Evolutionary conservation across 2,113 vertebrate species (phyloP).

Genomic region (Empidonax traillii): DNA sequence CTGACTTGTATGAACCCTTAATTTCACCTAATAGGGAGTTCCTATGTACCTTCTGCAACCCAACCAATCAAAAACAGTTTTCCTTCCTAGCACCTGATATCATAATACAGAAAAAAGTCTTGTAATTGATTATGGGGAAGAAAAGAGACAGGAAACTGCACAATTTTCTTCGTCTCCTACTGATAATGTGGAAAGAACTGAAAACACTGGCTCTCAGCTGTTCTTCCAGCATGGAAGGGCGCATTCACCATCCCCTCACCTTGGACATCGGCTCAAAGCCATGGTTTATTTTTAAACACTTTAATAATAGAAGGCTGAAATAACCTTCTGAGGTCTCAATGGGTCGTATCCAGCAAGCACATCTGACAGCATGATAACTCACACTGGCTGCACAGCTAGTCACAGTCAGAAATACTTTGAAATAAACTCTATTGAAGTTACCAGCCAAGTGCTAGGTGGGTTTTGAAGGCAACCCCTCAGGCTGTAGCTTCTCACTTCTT

Average conservation of each 20-base stretch:
- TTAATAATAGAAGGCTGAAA: constrained; percentile 47
- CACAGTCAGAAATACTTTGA: background rate
- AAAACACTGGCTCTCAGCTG: background rate
- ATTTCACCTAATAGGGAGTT: background rate
- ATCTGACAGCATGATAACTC: background rate
- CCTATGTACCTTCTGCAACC: background rate
- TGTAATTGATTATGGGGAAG: background rate
- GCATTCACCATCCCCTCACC: background rate
- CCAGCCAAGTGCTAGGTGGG: background rate
- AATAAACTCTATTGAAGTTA: background rate
- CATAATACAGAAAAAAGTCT: background rate
- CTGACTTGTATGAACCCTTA: background rate
- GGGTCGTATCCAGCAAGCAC: background rate
- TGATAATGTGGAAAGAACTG: background rate
- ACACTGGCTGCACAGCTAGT: background rate
- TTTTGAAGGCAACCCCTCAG: background rate
- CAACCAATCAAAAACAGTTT: background rate
- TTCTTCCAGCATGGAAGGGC: background rate
- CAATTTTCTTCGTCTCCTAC: background rate
- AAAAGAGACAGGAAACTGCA: background rate
- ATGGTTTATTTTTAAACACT: constrained; percentile 23
- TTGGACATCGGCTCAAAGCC: constrained; percentile 5
- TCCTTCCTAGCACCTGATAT: background rate
- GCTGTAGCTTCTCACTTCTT: background rate
- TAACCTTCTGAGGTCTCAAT: constrained; percentile 2